Evolutionary conservation across 2,888 invertebrate species (phyloP).

Genomic region (Perithous albicinctus): DNA sequence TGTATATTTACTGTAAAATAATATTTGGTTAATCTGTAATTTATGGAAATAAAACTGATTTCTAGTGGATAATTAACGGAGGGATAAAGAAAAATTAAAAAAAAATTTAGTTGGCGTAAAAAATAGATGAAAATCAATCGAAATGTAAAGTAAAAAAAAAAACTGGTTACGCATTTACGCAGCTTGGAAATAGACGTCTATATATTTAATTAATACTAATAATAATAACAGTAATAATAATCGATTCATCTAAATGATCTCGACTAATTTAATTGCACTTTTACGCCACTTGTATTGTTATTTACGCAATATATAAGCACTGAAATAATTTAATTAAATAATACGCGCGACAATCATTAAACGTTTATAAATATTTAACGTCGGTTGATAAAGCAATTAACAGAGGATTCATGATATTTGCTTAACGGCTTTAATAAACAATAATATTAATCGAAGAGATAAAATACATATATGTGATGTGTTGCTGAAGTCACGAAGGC

Average conservation of each 20-base stretch:
- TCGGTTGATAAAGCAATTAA: not conserved
- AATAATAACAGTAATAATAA: not conserved
- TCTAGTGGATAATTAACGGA: too few species aligned
- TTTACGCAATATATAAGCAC: not conserved
- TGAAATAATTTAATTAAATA: not conserved
- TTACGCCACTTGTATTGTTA: not conserved
- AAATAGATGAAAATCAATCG: not conserved
- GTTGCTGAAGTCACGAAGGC: not conserved
- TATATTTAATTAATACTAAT: too few species aligned
- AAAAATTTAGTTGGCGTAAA: not conserved
- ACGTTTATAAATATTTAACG: not conserved
- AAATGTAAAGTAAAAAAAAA: not conserved
- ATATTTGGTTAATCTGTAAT: too few species aligned
- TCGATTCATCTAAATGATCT: not conserved
- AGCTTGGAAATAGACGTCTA: too few species aligned
- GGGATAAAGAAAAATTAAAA: not conserved
- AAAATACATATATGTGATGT: not conserved
- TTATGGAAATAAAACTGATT: too few species aligned
- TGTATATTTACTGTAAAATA: too few species aligned
- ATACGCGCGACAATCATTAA: conserved; percentile 23
- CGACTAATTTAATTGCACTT: not conserved
- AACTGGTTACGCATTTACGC: too few species aligned
- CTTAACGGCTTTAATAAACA: conserved; percentile 7
- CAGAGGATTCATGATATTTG: conserved; percentile 3
- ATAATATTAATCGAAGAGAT: not conserved